A percentile compares a stretch with the other conserved stretches of the same genome.
Evolutionary conservation across 2,113 vertebrate genomes (phyloP).

Genomic region (Neolamprologus toae): DNA sequence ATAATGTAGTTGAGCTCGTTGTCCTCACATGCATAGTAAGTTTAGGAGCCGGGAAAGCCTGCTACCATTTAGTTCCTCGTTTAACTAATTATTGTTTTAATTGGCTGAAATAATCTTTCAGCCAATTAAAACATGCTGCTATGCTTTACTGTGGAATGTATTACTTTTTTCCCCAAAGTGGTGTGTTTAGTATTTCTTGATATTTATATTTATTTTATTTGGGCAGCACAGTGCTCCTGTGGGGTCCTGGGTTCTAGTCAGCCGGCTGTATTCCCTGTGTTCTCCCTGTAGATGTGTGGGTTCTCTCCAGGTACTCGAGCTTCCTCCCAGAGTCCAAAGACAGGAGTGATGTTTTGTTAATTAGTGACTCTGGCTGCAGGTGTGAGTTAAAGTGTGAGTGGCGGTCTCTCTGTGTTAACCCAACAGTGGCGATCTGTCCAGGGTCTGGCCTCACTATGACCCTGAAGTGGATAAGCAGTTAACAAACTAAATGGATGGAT

Average conservation of each 20-base stretch:
- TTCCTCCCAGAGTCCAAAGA: neutral
- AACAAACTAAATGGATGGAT: neutral
- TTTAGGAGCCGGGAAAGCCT: neutral
- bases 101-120: neutral
- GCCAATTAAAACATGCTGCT: neutral
- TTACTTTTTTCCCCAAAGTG: accelerated
- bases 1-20: neutral
- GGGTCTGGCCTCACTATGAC: accelerated
- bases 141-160: neutral
- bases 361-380: neutral
- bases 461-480: neutral
- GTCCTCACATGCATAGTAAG: neutral
- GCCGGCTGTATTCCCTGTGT: neutral
- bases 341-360: neutral
- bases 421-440: neutral
- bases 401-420: neutral
- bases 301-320: neutral
- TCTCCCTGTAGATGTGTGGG: neutral
- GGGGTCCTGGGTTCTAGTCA: neutral
- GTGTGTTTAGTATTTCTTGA: neutral
- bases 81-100: neutral
- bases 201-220: neutral
- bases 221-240: neutral
- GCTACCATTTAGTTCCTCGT: neutral
- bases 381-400: neutral